Evolutionary conservation across 2,797 vertebrate genomes (phyloP).

Genomic region (Coregonus suidteri): DNA sequence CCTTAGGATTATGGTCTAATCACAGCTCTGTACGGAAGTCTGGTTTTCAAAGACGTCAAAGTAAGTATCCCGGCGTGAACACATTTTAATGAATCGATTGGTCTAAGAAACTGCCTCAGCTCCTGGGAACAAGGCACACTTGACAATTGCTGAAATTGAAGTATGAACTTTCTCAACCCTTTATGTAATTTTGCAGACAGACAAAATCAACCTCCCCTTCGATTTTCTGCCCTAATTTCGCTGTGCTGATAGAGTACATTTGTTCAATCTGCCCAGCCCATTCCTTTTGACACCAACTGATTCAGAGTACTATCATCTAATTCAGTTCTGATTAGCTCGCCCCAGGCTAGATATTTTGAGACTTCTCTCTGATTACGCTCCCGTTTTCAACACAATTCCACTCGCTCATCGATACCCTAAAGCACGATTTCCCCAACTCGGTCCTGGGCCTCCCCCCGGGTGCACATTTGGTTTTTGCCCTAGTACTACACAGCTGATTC

Average conservation of each 20-base stretch:
- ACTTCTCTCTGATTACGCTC: background rate
- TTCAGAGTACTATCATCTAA: background rate
- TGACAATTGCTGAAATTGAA: background rate
- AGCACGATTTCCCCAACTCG: no score
- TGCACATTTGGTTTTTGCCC: no score
- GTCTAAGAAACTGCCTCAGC: background rate
- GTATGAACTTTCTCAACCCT: background rate
- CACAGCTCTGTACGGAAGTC: constrained; percentile 85
- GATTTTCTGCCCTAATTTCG: background rate
- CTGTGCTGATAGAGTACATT: background rate
- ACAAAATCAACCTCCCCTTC: background rate
- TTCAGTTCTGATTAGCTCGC: background rate
- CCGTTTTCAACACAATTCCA: background rate
- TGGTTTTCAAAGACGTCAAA: constrained; percentile 80
- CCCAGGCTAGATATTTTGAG: background rate
- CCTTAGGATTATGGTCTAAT: constrained; percentile 85
- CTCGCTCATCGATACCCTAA: no score
- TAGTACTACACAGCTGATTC: no score
- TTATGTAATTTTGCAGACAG: no score
- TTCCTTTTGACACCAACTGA: background rate
- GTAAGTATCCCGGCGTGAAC: constrained; percentile 41
- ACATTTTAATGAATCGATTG: background rate
- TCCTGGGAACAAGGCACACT: background rate
- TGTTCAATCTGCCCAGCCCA: background rate
- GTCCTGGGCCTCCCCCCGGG: no score